Conservation (phyloP, 1,140 invertebrate species). For the Bactericera cockerelli region DNA sequence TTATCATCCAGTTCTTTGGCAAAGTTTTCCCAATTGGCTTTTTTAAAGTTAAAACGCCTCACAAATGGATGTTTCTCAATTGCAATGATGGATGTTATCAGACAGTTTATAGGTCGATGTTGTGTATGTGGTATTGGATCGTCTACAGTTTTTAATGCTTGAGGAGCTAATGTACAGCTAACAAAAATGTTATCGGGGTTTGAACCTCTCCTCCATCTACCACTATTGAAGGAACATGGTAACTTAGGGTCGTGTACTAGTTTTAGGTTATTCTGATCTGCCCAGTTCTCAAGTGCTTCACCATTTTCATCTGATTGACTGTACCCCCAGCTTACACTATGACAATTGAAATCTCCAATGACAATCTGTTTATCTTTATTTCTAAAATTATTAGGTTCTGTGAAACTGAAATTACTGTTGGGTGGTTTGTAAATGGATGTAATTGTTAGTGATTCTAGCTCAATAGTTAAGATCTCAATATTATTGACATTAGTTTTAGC, state of each 20-base stretch:
- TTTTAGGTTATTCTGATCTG: not conserved
- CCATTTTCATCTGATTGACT: constrained; percentile 10
- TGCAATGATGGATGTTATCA: constrained; percentile 6
- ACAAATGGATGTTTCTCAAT: constrained; percentile 4
- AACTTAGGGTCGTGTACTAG: constrained; percentile 14
- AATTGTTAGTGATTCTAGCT: constrained; percentile 1
- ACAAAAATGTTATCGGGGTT: constrained; percentile 11
- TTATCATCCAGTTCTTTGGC: not conserved
- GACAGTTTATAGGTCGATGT: constrained; percentile 12
- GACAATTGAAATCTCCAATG: constrained; percentile 11
- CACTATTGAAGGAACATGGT: constrained; percentile 12
- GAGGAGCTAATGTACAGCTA: not conserved
- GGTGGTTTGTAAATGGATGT: constrained; percentile 13
- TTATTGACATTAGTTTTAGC: constrained; percentile 8
- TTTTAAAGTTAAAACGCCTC: constrained; percentile 13
- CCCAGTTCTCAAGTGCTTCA: constrained; percentile 10
- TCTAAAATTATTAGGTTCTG: constrained; percentile 11
- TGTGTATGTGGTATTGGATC: constrained; percentile 11
- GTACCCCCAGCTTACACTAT: constrained; percentile 12
- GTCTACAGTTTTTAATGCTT: constrained; percentile 3
- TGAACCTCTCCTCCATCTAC: constrained; percentile 9
- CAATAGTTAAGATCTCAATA: constrained; percentile 16
- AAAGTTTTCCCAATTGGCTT: constrained; percentile 9
- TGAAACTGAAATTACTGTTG: constrained; percentile 6
- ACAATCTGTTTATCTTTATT: not conserved